Conservation (phyloP, 2,113 vertebrate species). For the Ptyas mucosa region DNA sequence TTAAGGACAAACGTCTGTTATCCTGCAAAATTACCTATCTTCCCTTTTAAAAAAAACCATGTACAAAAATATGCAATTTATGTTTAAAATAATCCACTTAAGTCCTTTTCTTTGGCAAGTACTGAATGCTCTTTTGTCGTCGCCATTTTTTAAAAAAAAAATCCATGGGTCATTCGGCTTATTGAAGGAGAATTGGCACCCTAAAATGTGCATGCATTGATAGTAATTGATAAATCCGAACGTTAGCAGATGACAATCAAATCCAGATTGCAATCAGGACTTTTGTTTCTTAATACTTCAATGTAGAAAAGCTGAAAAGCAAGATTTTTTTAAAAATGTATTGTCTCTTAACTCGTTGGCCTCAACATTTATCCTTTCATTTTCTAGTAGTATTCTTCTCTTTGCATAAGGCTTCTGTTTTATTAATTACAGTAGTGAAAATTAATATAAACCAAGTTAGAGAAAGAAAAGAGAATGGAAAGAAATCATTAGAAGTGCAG, state of each 20-base stretch:
- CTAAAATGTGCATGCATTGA: conserved; percentile 16
- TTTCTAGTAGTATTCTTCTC: neutral
- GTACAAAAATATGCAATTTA: neutral
- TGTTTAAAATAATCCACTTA: neutral
- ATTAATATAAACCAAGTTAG: neutral
- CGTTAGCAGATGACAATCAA: neutral
- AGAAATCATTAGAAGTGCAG: neutral
- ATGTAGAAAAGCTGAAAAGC: neutral
- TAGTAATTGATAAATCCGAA: neutral
- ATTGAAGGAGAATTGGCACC: neutral
- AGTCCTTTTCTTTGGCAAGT: neutral
- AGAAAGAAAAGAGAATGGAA: neutral
- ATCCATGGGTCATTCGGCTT: neutral
- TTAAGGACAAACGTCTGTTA: conserved; percentile 44
- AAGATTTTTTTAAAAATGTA: neutral
- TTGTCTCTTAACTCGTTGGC: conserved; percentile 15
- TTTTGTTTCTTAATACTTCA: neutral
- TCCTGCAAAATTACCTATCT: conserved; percentile 39
- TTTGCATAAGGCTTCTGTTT: neutral
- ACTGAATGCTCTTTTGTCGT: neutral
- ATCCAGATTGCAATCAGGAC: neutral
- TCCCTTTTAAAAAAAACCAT: conserved; percentile 23
- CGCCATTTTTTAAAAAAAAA: neutral
- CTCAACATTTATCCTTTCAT: neutral
- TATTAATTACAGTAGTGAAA: neutral